These are phyloP conservation scores for Podocnemis expansa DNA, from an alignment of 2,113 vertebrate species.

Conservation along the genomic window DNA sequence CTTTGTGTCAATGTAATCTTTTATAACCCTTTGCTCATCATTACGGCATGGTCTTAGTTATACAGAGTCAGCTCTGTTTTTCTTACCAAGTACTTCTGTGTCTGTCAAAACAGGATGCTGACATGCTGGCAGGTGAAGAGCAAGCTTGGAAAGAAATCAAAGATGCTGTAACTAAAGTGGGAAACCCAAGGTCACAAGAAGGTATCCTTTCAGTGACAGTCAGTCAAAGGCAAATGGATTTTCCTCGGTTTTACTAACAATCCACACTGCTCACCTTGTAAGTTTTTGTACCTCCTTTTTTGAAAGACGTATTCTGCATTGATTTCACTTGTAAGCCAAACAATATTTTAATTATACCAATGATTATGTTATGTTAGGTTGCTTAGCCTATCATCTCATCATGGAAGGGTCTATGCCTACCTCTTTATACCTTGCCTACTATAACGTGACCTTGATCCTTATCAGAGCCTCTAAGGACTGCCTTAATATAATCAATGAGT, in stretches of 20 bases:
- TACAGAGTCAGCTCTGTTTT: not conserved
- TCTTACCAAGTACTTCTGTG: constrained; percentile 32
- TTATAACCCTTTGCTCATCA: not conserved
- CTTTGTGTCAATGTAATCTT: not conserved
- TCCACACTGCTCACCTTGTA: not conserved
- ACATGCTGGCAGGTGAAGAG: constrained; percentile 82
- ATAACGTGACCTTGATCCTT: constrained; percentile 15
- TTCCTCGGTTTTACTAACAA: not conserved
- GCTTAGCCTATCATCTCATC: not conserved
- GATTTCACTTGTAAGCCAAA: accelerated
- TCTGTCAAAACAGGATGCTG: constrained; percentile 77
- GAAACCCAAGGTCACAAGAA: constrained; percentile 76
- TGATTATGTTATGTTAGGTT: not conserved
- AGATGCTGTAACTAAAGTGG: constrained; percentile 75
- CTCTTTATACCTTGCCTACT: not conserved
- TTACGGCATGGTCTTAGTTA: not conserved
- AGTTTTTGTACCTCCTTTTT: not conserved
- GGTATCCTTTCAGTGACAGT: constrained; percentile 81
- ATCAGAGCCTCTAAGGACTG: not conserved
- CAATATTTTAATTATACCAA: not conserved
- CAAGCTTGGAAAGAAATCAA: constrained; percentile 77
- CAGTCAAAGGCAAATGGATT: not conserved
- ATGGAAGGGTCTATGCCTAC: not conserved
- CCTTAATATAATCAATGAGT: not conserved
- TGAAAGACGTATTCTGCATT: not conserved